These are phyloP conservation scores for Lepisosteus osseus DNA, from an alignment of 2,113 vertebrate species.

Conservation along the genomic window DNA sequence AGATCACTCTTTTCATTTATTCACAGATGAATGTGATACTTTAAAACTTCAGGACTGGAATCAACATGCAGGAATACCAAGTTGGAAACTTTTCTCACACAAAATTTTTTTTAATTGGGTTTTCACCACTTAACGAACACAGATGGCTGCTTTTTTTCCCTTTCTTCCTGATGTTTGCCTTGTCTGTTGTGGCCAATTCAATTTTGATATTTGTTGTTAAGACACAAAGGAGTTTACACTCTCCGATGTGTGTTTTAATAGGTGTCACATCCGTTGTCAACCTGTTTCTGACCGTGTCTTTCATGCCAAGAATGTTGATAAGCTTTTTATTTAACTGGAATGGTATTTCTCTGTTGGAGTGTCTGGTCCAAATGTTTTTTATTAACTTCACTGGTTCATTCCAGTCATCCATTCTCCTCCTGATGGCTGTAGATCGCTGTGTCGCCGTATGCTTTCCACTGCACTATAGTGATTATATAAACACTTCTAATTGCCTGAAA, in stretches of 20 bases:
- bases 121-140: constrained; percentile 10
- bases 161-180: constrained; percentile 11
- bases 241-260: constrained; percentile 46
- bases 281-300: constrained; percentile 21
- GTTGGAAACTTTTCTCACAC: too few species aligned
- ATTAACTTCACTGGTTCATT: constrained; percentile 28
- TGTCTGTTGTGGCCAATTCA: constrained; percentile 3
- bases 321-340: constrained; percentile 29
- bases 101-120: constrained; percentile 7
- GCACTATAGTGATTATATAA: constrained; percentile 30
- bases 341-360: constrained; percentile 25
- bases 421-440: constrained; percentile 51
- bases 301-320: constrained; percentile 33
- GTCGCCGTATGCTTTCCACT: constrained; percentile 39
- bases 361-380: constrained; percentile 36
- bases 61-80: too few species aligned
- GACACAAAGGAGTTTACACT: constrained; percentile 26
- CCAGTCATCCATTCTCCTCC: constrained; percentile 48
- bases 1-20: too few species aligned
- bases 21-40: too few species aligned
- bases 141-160: constrained; percentile 22
- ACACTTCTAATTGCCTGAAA: background rate
- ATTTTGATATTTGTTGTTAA: constrained; percentile 15
- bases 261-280: constrained; percentile 34
- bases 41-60: too few species aligned